Evolutionary conservation across 2,888 invertebrate genomes (phyloP).

Genomic region (Agrotis clavis): DNA sequence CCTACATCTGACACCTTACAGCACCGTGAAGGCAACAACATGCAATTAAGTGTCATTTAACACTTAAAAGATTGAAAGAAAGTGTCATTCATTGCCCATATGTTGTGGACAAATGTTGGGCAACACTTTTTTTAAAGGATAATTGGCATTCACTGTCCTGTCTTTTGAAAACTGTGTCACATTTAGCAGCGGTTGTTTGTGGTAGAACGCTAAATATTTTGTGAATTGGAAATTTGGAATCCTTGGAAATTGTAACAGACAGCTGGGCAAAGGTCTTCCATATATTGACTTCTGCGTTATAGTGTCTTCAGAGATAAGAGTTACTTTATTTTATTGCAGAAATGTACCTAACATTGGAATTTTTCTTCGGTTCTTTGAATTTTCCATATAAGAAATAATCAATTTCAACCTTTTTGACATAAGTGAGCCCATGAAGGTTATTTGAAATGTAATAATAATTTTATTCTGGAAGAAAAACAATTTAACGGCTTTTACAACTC

Average conservation of each 20-base stretch:
- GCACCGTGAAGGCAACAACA: constrained; percentile 83
- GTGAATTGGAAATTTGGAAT: background rate
- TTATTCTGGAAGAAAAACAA: background rate
- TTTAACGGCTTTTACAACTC: background rate
- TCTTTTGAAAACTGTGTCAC: constrained; percentile 64
- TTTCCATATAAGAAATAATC: background rate
- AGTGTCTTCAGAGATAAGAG: background rate
- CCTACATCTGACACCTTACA: constrained; percentile 86
- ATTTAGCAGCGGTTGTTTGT: constrained; percentile 62
- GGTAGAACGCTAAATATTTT: constrained; percentile 21
- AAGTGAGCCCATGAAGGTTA: too few species aligned
- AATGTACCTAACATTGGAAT: background rate
- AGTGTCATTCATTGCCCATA: constrained; percentile 86
- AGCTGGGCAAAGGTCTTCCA: background rate
- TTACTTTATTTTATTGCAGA: background rate
- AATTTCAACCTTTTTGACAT: background rate
- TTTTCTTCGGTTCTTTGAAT: too few species aligned
- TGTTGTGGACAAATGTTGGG: constrained; percentile 76
- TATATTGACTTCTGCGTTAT: background rate
- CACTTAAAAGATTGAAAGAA: constrained; percentile 79
- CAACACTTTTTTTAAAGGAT: constrained; percentile 64
- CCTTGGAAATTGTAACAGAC: constrained; percentile 3
- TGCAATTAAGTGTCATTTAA: constrained; percentile 86
- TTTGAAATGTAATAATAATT: background rate
- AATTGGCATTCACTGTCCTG: constrained; percentile 55